Evolutionary conservation across 2,113 vertebrate species (phyloP), one percentile per base, ranked within the genome.

Genomic region (Astatoreochromis straeleni): DNA sequence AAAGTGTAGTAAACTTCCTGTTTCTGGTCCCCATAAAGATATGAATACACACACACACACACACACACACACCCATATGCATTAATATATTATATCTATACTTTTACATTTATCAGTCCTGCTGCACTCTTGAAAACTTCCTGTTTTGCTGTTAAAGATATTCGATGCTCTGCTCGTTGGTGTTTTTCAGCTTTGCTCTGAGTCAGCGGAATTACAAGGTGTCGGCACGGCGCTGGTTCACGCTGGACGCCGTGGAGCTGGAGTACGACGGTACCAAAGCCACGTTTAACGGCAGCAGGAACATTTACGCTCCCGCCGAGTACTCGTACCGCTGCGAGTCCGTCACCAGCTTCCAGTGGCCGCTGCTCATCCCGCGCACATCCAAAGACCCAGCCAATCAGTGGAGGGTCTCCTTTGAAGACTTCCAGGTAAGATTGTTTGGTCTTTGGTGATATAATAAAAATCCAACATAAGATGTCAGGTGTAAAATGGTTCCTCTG

Each of bases 241-340:
- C 96, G 0, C 88, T 98, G 87, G 96, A 97, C 68, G 40, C 16
- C 1, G 93, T 98, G 3, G 95, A 97, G 90, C 92, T 97, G 38
- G 95, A 96, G 53, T 96, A 96, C 82, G 94, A 96, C 3, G 92
- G 93, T 5, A 94, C 92, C 5, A 93, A 88, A 2, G 93, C 94
- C 24, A 81, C 58, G 1, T 98, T 98, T 84, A 97, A 97, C 7
- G 96, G 95, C 80, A 97, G 97, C 91, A 88, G 94, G 2, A 85
- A 94, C 87, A 83, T 98, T 33, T 97, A 96, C 0, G 97, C 97
- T 2, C 98, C 98, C 0, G 95, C 95, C 1, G 96, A 96, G 88
- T 98, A 96, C 92, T 98, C 98, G 3, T 98, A 96, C 94, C 97
- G 94, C 92, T 98, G 98, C 6, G 90, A 97, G 85, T 95, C 94